Base-by-base conservation (phyloP, 2,888 invertebrate species). In the Drosophila mettleri region DNA sequence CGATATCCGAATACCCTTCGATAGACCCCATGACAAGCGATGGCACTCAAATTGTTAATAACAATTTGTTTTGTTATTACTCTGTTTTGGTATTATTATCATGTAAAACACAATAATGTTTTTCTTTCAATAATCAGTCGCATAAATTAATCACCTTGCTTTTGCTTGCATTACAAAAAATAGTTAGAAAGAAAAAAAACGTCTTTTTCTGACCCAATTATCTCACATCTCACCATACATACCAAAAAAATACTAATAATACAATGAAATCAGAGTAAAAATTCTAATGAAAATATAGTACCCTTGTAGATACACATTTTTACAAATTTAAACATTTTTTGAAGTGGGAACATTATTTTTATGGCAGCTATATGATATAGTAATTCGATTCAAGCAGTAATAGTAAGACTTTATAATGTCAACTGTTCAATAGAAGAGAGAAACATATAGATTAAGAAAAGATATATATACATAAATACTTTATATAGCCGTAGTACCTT, bases 141-240 rank as follows among this genome's bases (percentile, higher is more conserved):
- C 86, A 84, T 86, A 86, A 89, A 89, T 84, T 54, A 89, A 89
- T 89, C 89, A 89, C 89, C 83, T 88, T 75, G 68, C 88, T 78
- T 83, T 78, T 64, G 53, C 59, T 70, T 68, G 46, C 66, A 55
- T 63, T 52, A 9, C n/a, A 45, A 24, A 10, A 41, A 16, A 27
- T 9, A 36, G 8, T 7, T 2, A 29, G 8, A 29, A 29, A 29
- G 8, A 6, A 5, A 29, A 29, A 48, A 22, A 53, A 48, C 52
- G 18, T 24, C 34, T 43, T 45, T 5, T 14, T 43, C 43, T 58
- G 20, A 31, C 48, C 31, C 18, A 20, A 33, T 45, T 16, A 16
- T 49, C 36, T 41, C 59, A 48, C 33, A 41, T 39, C 65, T 39
- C 59, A 64, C 24, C 31, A 43, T 38, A 33, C 20, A 12, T 18